phyloP scores from a whole-genome alignment of 1,140 invertebrate genomes.

The Drosophila kanapiae region DNA sequence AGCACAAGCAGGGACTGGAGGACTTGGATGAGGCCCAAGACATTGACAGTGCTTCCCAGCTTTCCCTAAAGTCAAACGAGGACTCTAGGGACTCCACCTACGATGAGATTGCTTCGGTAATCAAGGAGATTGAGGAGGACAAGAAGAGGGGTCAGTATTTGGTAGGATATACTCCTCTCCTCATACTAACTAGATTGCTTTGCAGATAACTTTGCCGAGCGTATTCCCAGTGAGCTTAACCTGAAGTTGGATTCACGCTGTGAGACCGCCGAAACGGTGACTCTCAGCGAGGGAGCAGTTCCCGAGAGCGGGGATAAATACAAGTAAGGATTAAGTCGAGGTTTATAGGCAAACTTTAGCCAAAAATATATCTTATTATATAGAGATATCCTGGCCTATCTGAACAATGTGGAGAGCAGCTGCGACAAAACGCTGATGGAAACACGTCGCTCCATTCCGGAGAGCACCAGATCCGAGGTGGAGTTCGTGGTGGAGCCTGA shows the following conservation, averaged over 20 bases:
- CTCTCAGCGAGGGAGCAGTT: slow-evolving; percentile 48
- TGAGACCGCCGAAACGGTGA: slow-evolving; percentile 55
- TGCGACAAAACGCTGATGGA: slow-evolving; percentile 84
- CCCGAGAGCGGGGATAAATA: slow-evolving; percentile 76
- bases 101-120: slow-evolving; percentile 83
- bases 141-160: slow-evolving; percentile 71
- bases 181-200: neutral
- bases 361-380: neutral
- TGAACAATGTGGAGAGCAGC: slow-evolving; percentile 83
- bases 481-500: slow-evolving; percentile 83
- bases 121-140: slow-evolving; percentile 85
- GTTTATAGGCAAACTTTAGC: no score
- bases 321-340: slow-evolving; percentile 49
- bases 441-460: slow-evolving; percentile 75
- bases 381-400: slow-evolving; percentile 81
- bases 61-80: slow-evolving; percentile 73
- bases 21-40: slow-evolving; percentile 55
- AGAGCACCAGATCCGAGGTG: slow-evolving; percentile 77
- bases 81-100: slow-evolving; percentile 80
- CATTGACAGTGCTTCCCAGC: slow-evolving; percentile 64
- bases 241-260: slow-evolving; percentile 68
- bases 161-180: no score
- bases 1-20: slow-evolving; percentile 60
- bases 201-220: slow-evolving; percentile 74
- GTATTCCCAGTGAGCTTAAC: slow-evolving; percentile 65